Evolutionary conservation across 2,113 vertebrate genomes (phyloP).

Genomic region (Rhabdomys dilectus): DNA sequence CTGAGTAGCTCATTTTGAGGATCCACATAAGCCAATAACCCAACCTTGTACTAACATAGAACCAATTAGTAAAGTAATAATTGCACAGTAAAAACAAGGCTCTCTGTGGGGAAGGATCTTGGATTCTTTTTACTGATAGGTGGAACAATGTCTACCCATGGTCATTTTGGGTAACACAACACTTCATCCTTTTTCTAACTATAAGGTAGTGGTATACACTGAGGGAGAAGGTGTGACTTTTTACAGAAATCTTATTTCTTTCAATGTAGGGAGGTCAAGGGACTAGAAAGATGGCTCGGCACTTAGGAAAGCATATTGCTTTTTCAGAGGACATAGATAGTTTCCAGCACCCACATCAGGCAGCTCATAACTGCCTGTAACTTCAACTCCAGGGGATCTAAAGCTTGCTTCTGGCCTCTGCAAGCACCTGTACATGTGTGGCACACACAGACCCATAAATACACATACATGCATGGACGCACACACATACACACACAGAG

Average conservation of each 20-base stretch:
- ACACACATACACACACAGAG: neutral
- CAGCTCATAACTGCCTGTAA: neutral
- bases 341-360: neutral
- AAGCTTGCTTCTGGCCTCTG: neutral
- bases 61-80: conserved; percentile 81
- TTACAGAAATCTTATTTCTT: rapidly evolving
- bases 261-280: neutral
- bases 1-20: conserved; percentile 56
- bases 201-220: neutral
- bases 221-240: neutral
- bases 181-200: rapidly evolving
- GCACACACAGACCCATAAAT: neutral
- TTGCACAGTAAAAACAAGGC: conserved; percentile 41
- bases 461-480: neutral
- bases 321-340: neutral
- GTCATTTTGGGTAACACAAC: neutral
- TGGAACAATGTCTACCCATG: neutral
- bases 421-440: neutral
- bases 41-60: conserved; percentile 75
- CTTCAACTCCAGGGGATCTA: neutral
- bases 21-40: conserved; percentile 76
- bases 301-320: neutral
- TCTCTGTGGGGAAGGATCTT: conserved; percentile 68
- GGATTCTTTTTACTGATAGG: conserved; percentile 72
- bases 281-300: neutral